Conservation (phyloP, 2,888 invertebrate genomes). For the Cosmia trapezina region DNA sequence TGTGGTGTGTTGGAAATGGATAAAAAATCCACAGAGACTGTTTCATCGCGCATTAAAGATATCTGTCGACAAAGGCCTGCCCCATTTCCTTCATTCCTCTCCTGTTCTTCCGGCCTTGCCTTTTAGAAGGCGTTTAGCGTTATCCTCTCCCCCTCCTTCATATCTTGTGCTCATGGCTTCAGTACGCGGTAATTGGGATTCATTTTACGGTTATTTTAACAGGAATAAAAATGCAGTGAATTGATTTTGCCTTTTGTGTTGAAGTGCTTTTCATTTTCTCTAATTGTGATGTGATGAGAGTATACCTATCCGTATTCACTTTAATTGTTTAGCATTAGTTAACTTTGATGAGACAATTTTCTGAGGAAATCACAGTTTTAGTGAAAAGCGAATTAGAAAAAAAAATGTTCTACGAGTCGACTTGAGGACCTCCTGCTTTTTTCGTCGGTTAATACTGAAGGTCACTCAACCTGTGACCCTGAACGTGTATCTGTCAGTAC, state of each 20-base stretch:
- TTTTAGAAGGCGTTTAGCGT: conserved; percentile 40
- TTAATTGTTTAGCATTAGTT: neutral
- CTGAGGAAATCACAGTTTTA: no score
- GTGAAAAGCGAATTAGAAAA: neutral
- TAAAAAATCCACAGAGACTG: conserved; percentile 12
- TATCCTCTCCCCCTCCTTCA: conserved; percentile 1
- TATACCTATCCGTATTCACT: neutral
- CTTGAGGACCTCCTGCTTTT: neutral
- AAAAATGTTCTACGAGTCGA: neutral
- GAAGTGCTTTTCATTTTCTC: neutral
- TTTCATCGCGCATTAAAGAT: conserved; percentile 38
- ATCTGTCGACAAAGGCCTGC: conserved; percentile 40
- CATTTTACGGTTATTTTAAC: conserved; percentile 39
- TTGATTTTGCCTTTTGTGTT: conserved; percentile 2
- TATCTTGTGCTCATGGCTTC: conserved; percentile 11
- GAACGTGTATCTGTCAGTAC: no score
- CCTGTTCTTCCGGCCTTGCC: conserved; percentile 47
- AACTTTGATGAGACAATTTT: neutral
- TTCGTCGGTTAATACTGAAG: neutral
- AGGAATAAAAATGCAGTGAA: conserved; percentile 15
- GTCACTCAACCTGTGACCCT: no score
- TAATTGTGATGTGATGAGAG: neutral
- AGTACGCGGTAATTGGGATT: conserved; percentile 48
- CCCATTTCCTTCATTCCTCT: conserved; percentile 56
- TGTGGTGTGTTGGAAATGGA: conserved; percentile 14